Percentiles rank a stretch among this genome's conserved stretches.
Evolutionary conservation across 2,113 vertebrate species (phyloP).

Genomic region (Harpagus bidentatus): DNA sequence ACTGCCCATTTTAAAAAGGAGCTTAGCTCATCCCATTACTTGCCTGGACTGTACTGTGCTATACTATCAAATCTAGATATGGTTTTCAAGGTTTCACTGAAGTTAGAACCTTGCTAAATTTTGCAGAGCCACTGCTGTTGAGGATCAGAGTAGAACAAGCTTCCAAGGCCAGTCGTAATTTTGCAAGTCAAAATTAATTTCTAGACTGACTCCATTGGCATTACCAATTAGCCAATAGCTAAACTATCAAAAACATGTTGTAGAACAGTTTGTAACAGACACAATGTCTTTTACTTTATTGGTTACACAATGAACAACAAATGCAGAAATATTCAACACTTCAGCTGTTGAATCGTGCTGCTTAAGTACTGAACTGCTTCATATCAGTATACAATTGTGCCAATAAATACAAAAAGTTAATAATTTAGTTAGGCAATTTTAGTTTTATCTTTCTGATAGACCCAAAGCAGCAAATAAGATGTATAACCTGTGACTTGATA

Average conservation of each 20-base stretch:
- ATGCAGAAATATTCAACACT: neutral
- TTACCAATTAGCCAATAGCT: neutral
- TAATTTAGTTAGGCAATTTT: neutral
- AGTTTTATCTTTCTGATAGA: neutral
- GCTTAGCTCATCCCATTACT: neutral
- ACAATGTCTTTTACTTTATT: neutral
- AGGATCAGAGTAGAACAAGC: neutral
- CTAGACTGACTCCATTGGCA: neutral
- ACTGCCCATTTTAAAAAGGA: neutral
- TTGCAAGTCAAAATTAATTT: neutral
- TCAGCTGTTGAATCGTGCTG: neutral
- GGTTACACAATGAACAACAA: neutral
- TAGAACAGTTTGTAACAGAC: neutral
- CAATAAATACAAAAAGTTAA: neutral
- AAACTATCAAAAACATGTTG: neutral
- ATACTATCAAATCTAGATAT: neutral
- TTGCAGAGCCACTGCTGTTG: neutral
- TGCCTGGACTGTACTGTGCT: neutral
- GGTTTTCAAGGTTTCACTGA: neutral
- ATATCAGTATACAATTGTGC: neutral
- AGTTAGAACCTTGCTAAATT: neutral
- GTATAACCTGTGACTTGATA: neutral
- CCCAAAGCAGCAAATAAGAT: neutral
- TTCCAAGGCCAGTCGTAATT: neutral
- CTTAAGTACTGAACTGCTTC: neutral